A percentile compares a stretch with the other conserved stretches of the same genome.
These are phyloP conservation scores for Pseudocheirus occidentalis DNA, from an alignment of 2,797 vertebrate genomes.

Conservation along the genomic window DNA sequence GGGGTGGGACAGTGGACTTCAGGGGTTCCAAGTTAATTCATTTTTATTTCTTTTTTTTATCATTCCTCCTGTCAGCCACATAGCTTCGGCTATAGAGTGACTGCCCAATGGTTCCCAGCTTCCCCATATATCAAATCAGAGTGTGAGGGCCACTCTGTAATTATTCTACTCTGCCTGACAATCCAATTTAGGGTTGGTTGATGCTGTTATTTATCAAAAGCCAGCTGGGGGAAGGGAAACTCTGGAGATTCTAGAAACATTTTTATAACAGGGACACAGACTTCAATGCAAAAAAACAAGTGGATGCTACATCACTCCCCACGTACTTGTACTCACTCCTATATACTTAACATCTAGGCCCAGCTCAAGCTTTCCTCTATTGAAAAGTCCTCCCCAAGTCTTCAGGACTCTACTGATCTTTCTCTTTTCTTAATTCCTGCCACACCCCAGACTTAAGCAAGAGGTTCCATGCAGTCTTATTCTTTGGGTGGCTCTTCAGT, in stretches of 20 bases:
- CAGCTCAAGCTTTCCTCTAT: neutral
- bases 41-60: conserved; percentile 45
- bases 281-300: neutral
- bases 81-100: conserved; percentile 14
- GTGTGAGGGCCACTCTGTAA: conserved; percentile 30
- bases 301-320: neutral
- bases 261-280: neutral
- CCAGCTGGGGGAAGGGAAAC: conserved; percentile 9
- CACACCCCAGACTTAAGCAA: neutral
- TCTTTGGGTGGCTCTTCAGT: neutral
- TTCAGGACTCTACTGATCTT: neutral
- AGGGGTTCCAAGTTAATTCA: neutral
- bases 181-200: conserved; percentile 56
- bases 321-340: neutral
- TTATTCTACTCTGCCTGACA: conserved; percentile 52
- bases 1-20: neutral
- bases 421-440: neutral
- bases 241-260: neutral
- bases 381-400: neutral
- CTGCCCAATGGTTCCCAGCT: conserved; percentile 28
- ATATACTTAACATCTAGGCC: neutral
- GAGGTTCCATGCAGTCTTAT: neutral
- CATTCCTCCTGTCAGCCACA: conserved; percentile 31
- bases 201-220: conserved; percentile 56
- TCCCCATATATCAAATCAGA: conserved; percentile 37